Evolutionary conservation across 2,888 invertebrate genomes (phyloP), one percentile per base, ranked within the genome.

Genomic region (Drosophila niveifrons): DNA sequence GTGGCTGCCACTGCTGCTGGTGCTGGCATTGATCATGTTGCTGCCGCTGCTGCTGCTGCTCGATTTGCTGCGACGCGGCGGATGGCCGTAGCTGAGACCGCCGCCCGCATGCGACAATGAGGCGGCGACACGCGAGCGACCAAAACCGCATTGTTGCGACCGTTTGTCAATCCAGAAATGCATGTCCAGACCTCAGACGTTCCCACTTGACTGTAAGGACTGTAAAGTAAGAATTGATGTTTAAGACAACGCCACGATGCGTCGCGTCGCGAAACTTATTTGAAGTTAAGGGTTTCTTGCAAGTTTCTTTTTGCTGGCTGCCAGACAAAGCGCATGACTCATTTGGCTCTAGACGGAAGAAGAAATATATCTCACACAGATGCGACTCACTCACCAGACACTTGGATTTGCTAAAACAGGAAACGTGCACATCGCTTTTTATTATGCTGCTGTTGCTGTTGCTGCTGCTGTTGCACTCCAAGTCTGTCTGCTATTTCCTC

Each of bases 121-220:
- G 63, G 95, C 94, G 75, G 95, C 95, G 77, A 95, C 94, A 77
- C 95, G 94, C 85, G 95, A 95, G 89, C 96, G 94, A 90, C 96
- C 95, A 90, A 95, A 96, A 85, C 95, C 95, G 93, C 95, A 96
- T 93, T 94, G 93, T 92, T 96, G 95, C 92, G 95, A 95, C 90
- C 96, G 95, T 93, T 96, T 96, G 93, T 96, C 96, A 92, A 96
- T 96, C 96, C 96, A 96, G 94, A 96, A 96, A 96, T 96, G 96
- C 96, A 96, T 96, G 34, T 71, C 44, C 55, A 46, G 52, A 55
- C 80, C 23, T 31, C 4, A 44, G 44, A 7, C 17, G 6, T 36
- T 15, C 15, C 39, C 65, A 80, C 76, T 76, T 65, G 29, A 53
- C 80, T 71, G 74, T 11, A 61, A 55, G 51, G 36, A 36, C 36